phyloP scores from a whole-genome alignment of 1,140 invertebrate genomes.

The Chionoecetes opilio region DNA sequence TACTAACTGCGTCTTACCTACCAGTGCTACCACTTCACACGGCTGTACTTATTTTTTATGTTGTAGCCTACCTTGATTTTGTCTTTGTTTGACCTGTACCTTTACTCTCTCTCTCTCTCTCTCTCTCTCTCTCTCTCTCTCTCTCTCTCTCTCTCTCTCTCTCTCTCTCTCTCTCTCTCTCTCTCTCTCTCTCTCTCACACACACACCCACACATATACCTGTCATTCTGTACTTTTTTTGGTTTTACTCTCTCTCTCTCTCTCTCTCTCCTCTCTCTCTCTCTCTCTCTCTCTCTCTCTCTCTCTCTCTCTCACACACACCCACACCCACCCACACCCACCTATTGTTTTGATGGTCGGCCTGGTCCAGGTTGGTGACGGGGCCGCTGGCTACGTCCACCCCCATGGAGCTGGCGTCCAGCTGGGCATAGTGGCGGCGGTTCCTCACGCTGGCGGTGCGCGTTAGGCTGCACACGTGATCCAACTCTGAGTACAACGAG shows the following conservation, averaged over 20 bases:
- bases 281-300: constrained; percentile 41
- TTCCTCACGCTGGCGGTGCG: constrained; percentile 83
- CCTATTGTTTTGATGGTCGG: constrained; percentile 82
- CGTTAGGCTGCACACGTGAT: constrained; percentile 85
- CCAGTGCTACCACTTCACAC: neutral
- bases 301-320: neutral
- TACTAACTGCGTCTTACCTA: neutral
- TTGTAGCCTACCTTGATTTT: neutral
- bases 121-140: constrained; percentile 24
- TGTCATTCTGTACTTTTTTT: constrained; percentile 81
- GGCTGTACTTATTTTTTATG: neutral
- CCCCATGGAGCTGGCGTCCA: constrained; percentile 89
- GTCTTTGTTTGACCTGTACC: constrained; percentile 39
- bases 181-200: too few relatives aligned
- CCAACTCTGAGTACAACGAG: constrained; percentile 87
- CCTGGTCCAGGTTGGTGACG: constrained; percentile 83
- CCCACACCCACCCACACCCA: constrained; percentile 48
- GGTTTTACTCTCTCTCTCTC: neutral
- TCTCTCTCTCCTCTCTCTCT: neutral
- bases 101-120: constrained; percentile 31
- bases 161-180: constrained; percentile 31
- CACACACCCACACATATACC: constrained; percentile 62
- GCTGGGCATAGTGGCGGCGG: constrained; percentile 87
- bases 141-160: constrained; percentile 39
- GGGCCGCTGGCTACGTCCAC: constrained; percentile 88